These are phyloP conservation scores for Agrochola litura DNA, from an alignment of 2,888 invertebrate species.

Conservation along the genomic window DNA sequence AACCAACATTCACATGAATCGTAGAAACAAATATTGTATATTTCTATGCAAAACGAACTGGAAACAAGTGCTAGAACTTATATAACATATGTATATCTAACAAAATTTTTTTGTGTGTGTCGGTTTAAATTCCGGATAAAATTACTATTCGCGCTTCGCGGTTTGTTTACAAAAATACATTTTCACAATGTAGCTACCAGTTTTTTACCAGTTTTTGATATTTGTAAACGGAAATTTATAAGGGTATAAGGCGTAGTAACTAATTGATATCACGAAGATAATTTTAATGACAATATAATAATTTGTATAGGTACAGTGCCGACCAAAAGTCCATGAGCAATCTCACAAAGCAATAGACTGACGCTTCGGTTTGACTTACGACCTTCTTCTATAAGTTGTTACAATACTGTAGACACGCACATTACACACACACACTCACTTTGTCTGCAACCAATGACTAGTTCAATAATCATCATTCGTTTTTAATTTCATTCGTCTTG, in stretches of 20 bases:
- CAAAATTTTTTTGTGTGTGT: slow-evolving; percentile 49
- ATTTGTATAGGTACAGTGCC: not conserved
- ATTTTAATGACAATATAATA: slow-evolving; percentile 9
- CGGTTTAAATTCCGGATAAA: slow-evolving; percentile 59
- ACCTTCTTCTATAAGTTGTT: too few relatives aligned
- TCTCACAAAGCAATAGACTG: too few relatives aligned
- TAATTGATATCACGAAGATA: slow-evolving; percentile 27
- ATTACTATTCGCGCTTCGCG: slow-evolving; percentile 59
- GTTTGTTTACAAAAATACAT: slow-evolving; percentile 32
- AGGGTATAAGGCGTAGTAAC: not conserved
- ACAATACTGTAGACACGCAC: too few relatives aligned
- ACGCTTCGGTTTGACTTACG: too few relatives aligned
- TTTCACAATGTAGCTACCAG: slow-evolving; percentile 41
- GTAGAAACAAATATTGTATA: slow-evolving; percentile 1
- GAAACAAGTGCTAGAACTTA: slow-evolving; percentile 39
- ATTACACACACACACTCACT: too few relatives aligned
- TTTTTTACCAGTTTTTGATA: slow-evolving; percentile 41
- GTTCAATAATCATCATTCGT: too few relatives aligned
- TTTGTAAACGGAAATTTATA: slow-evolving; percentile 39
- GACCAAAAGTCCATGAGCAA: too few relatives aligned
- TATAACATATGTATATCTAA: slow-evolving; percentile 35
- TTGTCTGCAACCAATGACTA: too few relatives aligned
- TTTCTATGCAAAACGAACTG: slow-evolving; percentile 50
- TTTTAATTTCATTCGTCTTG: too few relatives aligned
- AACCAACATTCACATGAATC: slow-evolving; percentile 5